phyloP scores from a whole-genome alignment of 2,888 invertebrate species.

The Argyresthia goedartella region DNA sequence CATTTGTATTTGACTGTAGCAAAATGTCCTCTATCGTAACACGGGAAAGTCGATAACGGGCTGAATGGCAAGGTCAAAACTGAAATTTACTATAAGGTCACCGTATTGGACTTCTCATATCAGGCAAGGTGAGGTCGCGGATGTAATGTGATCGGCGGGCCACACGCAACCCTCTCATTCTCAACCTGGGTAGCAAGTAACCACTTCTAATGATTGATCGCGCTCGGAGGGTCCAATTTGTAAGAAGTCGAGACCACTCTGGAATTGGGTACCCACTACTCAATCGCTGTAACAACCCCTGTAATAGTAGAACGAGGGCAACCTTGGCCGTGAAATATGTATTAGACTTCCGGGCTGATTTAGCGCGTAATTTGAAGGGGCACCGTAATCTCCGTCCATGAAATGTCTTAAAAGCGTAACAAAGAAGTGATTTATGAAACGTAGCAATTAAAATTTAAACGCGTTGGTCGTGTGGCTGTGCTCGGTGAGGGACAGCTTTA shows the following conservation, averaged over 20 bases:
- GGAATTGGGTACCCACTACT: too few species aligned
- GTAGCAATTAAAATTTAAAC: neutral
- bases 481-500: neutral
- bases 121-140: slow-evolving; percentile 45
- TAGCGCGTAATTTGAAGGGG: neutral
- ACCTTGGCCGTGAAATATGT: neutral
- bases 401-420: too few species aligned
- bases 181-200: slow-evolving; percentile 18
- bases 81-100: slow-evolving; percentile 4
- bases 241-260: too few species aligned
- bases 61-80: neutral
- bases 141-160: slow-evolving; percentile 32
- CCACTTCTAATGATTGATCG: neutral
- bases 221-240: neutral
- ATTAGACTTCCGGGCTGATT: neutral
- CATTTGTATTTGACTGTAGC: slow-evolving; percentile 1
- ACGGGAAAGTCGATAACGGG: neutral
- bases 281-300: too few species aligned
- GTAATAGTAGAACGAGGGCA: neutral
- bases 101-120: slow-evolving; percentile 37
- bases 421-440: neutral
- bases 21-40: neutral
- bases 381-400: neutral
- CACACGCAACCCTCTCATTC: slow-evolving; percentile 34
- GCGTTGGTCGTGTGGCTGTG: neutral